A percentile compares a stretch with the other conserved stretches of the same genome.
Conservation (phyloP, 2,888 invertebrate species). For the Gerosis bhagava region DNA sequence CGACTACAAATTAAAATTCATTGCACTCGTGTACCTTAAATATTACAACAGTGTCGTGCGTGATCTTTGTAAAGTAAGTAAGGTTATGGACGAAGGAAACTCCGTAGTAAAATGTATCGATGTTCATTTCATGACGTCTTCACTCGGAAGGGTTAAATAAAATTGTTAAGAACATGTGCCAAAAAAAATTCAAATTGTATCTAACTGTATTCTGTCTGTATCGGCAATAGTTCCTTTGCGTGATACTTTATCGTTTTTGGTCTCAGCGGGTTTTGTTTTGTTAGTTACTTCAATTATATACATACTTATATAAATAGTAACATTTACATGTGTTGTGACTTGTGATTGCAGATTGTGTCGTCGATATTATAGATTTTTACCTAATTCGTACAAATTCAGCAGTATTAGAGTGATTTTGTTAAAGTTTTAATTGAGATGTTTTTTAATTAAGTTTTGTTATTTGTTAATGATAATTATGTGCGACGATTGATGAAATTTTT, state of each 20-base stretch:
- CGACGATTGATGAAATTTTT: slow-evolving; percentile 45
- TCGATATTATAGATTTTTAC: slow-evolving; percentile 57
- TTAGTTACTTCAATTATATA: slow-evolving; percentile 20
- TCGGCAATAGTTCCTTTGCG: slow-evolving; percentile 31
- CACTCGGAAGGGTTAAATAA: slow-evolving; percentile 13
- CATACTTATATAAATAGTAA: slow-evolving; percentile 8
- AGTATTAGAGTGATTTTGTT: slow-evolving; percentile 83
- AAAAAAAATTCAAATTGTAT: slow-evolving; percentile 48
- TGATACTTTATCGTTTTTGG: slow-evolving; percentile 21
- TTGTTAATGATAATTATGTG: slow-evolving; percentile 69
- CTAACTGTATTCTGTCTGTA: slow-evolving; percentile 20
- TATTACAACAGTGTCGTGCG: too few relatives aligned
- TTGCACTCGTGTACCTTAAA: slow-evolving; percentile 30
- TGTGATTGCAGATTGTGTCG: slow-evolving; percentile 60
- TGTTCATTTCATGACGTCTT: slow-evolving; percentile 22
- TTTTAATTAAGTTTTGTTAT: slow-evolving; percentile 81
- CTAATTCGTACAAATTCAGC: slow-evolving; percentile 81
- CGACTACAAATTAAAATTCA: slow-evolving; percentile 28
- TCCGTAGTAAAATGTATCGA: slow-evolving; percentile 16
- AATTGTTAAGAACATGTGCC: slow-evolving; percentile 63
- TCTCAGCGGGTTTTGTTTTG: slow-evolving; percentile 13
- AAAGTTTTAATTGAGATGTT: slow-evolving; percentile 77
- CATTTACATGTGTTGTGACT: slow-evolving; percentile 54
- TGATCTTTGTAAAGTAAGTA: background rate
- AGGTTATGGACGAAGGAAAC: slow-evolving; percentile 4